Evolutionary conservation across 2,113 vertebrate species (phyloP).

Genomic region (Coracopsis vasa): DNA sequence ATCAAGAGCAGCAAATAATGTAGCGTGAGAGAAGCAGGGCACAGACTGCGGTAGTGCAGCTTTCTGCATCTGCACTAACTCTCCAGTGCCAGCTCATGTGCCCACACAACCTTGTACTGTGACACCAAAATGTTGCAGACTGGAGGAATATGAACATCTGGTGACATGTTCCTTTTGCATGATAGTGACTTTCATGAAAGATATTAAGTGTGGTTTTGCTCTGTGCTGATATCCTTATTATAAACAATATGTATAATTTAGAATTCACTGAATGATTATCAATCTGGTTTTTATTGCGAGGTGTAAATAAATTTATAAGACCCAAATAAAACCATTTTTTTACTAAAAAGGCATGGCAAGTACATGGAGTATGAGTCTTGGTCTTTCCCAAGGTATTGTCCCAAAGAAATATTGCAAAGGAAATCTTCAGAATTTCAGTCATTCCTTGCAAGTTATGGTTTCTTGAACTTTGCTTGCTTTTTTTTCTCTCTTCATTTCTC

Average conservation of each 20-base stretch:
- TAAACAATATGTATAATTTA: neutral
- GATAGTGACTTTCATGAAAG: neutral
- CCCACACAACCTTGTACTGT: neutral
- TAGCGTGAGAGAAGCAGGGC: neutral
- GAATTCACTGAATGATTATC: neutral
- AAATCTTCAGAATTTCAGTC: neutral
- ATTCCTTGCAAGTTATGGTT: neutral
- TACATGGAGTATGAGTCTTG: neutral
- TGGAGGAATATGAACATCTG: neutral
- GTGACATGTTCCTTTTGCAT: neutral
- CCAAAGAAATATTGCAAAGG: neutral
- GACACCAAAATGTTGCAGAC: neutral
- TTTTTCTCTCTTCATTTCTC: neutral
- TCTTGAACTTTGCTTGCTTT: neutral
- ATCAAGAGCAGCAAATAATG: neutral
- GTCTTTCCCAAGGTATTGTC: neutral
- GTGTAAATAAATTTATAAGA: neutral
- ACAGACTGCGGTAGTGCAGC: neutral
- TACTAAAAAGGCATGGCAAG: neutral
- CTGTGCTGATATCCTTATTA: neutral
- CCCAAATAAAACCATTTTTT: neutral
- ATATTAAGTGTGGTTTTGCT: neutral
- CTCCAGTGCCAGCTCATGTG: neutral
- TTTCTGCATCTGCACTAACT: accelerated
- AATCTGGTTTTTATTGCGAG: neutral